A percentile compares a stretch with the other conserved stretches of the same genome.
phyloP scores from a whole-genome alignment of 2,888 invertebrate genomes.

The Thysanoteuthis rhombus region DNA sequence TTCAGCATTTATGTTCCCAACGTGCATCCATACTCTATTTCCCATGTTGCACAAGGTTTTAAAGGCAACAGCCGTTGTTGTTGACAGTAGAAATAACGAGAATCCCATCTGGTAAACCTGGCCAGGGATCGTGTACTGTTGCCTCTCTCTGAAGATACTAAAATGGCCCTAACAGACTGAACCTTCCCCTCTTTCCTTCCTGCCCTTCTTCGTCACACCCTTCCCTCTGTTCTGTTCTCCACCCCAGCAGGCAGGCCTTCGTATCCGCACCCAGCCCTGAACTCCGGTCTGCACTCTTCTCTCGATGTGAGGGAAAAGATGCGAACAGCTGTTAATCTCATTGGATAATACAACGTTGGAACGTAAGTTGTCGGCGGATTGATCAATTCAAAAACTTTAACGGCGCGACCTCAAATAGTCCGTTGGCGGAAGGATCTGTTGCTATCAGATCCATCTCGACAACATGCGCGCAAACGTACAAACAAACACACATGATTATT shows the following conservation, averaged over 20 bases:
- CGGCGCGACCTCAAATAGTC: not conserved
- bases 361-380: not conserved
- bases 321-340: not conserved
- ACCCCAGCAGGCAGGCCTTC: not conserved
- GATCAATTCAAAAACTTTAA: not conserved
- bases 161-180: constrained; percentile 12
- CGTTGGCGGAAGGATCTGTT: not conserved
- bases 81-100: constrained; percentile 12
- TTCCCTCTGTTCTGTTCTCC: not conserved
- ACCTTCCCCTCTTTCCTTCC: not conserved
- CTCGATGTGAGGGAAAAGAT: not conserved
- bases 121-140: not conserved
- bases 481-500: not conserved
- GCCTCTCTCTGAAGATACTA: not conserved
- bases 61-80: not conserved
- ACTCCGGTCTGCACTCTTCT: not conserved
- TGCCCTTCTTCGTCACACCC: not conserved
- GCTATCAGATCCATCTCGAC: not conserved
- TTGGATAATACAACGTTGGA: not conserved
- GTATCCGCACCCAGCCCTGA: not conserved
- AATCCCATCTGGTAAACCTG: not conserved
- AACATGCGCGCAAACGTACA: not conserved
- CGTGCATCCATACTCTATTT: not conserved
- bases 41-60: not conserved
- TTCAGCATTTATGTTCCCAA: not conserved